phyloP scores from a whole-genome alignment of 2,797 vertebrate genomes.

The Sebastes itinus region DNA sequence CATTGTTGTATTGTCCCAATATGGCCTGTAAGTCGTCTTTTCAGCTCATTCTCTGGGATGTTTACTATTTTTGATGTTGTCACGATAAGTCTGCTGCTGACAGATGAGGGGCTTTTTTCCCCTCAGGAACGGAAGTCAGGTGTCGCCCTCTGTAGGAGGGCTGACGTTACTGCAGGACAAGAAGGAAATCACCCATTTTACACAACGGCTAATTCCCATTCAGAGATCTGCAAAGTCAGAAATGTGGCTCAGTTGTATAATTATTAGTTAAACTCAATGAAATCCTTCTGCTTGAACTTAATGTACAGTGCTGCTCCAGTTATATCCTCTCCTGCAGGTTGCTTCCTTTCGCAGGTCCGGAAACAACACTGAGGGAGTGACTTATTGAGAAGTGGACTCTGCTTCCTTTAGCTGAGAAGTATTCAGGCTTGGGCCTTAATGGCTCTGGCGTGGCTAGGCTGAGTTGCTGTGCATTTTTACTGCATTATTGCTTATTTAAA shows the following conservation, averaged over 20 bases:
- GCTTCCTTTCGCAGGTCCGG: not conserved
- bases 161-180: slow-evolving; percentile 19
- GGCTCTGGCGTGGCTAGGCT: not conserved
- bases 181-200: not conserved
- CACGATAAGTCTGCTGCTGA: slow-evolving; percentile 15
- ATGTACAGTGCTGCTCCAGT: not conserved
- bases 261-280: not conserved
- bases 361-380: slow-evolving; percentile 22
- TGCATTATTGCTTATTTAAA: not conserved
- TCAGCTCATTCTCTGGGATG: slow-evolving; percentile 21
- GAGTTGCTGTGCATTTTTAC: not conserved
- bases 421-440: slow-evolving; percentile 9
- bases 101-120: not conserved
- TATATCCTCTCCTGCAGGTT: not conserved
- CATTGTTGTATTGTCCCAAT: not conserved
- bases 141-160: slow-evolving; percentile 59
- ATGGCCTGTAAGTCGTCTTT: not conserved
- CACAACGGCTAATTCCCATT: not conserved
- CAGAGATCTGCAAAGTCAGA: not conserved
- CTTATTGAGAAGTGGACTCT: slow-evolving; percentile 1
- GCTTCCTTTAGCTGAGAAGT: slow-evolving; percentile 19
- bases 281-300: not conserved
- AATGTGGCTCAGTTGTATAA: not conserved
- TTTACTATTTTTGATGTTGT: slow-evolving; percentile 36
- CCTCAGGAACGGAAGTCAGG: slow-evolving; percentile 3